Base-by-base conservation (phyloP, 2,797 vertebrate genomes). In the Molossus molossus region DNA sequence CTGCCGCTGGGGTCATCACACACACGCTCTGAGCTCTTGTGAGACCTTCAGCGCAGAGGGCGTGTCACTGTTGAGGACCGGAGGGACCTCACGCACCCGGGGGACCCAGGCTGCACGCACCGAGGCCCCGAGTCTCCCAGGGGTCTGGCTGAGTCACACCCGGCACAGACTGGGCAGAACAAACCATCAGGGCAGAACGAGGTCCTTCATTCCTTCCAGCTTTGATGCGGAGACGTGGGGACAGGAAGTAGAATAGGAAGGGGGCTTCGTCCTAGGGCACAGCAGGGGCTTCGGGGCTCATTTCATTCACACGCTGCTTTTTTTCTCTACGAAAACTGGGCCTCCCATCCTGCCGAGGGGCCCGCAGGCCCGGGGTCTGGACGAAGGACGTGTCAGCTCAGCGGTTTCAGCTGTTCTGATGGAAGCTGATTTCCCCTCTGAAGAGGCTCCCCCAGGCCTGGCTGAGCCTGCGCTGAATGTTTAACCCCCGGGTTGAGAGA, bases 361-460 rank as follows among this genome's bases (percentile, higher is more conserved):
- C 18, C 6, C 7, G 3, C 3, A 11, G 67, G 53, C 3, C 0
- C 0, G 8, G 55, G 0, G 21, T 45, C 60, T 53, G 55, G n/a
- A 6, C 0, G 3, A 23, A 29, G 33, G 14, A 57, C 11, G 3
- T 9, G 18, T 12, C 12, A 3, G 4, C 40, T 13, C 0, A 18
- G 27, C 29, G 33, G 5, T 50, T 45, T 6, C 6, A 17, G 15
- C 0, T 45, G 29, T 20, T 48, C 13, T 17, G 4, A 13, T 7
- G 20, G 60, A 17, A 27, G 90, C 10, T 13, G 21, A 69, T 13
- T 83, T n/a, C 40, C 57, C 53, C 50, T 70, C 73, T n/a, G 6
- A 29, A 48, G 79, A 67, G 50, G 21, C 7, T 2, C 40, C 8
- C 57, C 12, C 7, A 55, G 33, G 21, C 67, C 73, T n/a, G 45